A percentile compares a stretch with the other conserved stretches of the same genome.
Evolutionary conservation across 2,113 vertebrate species (phyloP).

Genomic region (Neotoma lepida): DNA sequence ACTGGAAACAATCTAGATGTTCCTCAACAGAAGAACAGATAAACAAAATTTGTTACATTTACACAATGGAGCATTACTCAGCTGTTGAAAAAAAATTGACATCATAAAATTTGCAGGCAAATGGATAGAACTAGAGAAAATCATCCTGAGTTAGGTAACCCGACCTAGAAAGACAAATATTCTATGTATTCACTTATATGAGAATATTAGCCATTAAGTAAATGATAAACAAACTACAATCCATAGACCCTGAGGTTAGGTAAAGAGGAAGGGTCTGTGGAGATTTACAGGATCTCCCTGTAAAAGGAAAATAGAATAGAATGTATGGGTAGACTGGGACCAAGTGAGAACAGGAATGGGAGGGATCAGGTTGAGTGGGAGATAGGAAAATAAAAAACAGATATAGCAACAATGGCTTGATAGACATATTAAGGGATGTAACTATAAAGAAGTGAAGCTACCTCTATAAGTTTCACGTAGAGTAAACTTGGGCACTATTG

Average conservation of each 20-base stretch:
- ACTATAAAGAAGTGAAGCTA: background rate
- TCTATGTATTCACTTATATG: background rate
- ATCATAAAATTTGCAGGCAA: background rate
- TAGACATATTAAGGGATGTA: background rate
- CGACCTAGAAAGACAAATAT: background rate
- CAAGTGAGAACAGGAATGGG: background rate
- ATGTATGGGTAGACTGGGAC: no score
- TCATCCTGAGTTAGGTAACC: background rate
- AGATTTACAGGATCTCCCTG: background rate
- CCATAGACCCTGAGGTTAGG: background rate
- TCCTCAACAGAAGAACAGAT: background rate
- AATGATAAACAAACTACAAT: background rate
- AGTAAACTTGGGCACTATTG: background rate
- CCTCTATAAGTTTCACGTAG: background rate
- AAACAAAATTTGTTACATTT: background rate
- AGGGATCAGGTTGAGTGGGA: background rate
- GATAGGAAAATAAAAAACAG: background rate
- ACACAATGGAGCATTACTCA: background rate
- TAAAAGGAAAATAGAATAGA: background rate
- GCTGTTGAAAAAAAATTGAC: background rate
- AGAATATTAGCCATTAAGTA: background rate
- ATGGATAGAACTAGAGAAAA: background rate
- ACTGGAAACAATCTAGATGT: background rate
- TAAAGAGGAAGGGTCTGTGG: background rate
- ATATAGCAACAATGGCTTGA: background rate